Percentiles rank a stretch among this genome's conserved stretches.
Evolutionary conservation across 2,888 invertebrate species (phyloP).

Genomic region (Acrobasis suavella): DNA sequence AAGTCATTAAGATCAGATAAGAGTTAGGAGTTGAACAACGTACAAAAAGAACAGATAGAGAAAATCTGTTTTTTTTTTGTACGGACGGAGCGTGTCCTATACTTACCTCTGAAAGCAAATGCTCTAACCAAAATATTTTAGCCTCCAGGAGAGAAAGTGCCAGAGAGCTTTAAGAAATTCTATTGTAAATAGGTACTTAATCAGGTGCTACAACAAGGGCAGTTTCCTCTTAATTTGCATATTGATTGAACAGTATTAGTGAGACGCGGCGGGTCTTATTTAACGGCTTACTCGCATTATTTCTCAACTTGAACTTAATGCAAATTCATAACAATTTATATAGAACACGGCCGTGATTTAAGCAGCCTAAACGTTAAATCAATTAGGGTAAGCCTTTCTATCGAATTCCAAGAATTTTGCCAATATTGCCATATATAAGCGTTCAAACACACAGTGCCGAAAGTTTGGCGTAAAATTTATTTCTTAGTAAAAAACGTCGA

Average conservation of each 20-base stretch:
- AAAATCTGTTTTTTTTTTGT: too few relatives aligned
- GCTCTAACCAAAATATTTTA: too few relatives aligned
- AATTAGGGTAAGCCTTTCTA: background rate
- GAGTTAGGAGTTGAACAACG: too few relatives aligned
- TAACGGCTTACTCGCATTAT: background rate
- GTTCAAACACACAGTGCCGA: too few relatives aligned
- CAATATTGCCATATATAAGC: too few relatives aligned
- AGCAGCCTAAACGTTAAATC: background rate
- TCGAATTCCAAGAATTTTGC: too few relatives aligned
- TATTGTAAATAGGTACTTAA: background rate
- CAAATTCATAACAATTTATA: background rate
- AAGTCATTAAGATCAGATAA: too few relatives aligned
- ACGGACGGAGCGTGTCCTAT: too few relatives aligned
- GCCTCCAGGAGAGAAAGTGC: background rate
- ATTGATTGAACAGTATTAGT: background rate
- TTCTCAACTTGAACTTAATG: background rate
- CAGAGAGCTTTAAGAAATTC: background rate
- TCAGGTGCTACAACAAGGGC: background rate
- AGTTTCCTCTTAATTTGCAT: background rate
- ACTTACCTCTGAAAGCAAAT: too few relatives aligned
- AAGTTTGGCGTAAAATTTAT: too few relatives aligned
- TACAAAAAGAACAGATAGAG: too few relatives aligned
- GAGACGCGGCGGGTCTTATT: background rate
- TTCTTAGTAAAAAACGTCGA: too few relatives aligned
- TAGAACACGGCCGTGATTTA: background rate